phyloP scores from a whole-genome alignment of 2,113 vertebrate genomes.

The Hydrolagus affinis region DNA sequence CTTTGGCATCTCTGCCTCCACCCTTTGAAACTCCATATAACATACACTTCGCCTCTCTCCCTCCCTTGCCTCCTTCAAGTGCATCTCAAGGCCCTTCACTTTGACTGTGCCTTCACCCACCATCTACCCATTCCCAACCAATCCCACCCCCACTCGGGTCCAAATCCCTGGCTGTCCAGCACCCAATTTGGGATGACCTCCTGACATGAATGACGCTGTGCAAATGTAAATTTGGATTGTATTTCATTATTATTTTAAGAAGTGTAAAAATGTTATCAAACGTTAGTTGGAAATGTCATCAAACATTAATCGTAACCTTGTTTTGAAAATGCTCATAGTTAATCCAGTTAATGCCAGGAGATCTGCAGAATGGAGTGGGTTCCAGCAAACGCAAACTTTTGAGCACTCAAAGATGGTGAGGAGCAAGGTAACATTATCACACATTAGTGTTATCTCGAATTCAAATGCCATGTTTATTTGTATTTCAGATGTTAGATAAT shows the following conservation, averaged over 20 bases:
- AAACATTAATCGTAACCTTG: constrained; percentile 30
- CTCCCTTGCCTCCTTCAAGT: too few species aligned
- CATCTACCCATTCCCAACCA: too few species aligned
- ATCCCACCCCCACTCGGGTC: too few species aligned
- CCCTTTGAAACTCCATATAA: too few species aligned
- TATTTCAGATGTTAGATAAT: neutral
- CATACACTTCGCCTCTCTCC: too few species aligned
- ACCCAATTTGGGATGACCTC: too few species aligned
- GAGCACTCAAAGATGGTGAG: constrained; percentile 43
- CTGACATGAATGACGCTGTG: too few species aligned
- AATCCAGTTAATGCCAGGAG: constrained; percentile 40
- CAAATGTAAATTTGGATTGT: too few species aligned
- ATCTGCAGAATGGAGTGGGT: constrained; percentile 56
- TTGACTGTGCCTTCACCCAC: too few species aligned
- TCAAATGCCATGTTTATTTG: neutral
- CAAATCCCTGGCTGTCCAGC: too few species aligned
- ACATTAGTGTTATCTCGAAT: neutral
- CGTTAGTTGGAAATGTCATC: neutral
- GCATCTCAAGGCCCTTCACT: too few species aligned
- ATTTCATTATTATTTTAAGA: neutral
- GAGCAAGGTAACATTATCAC: constrained; percentile 34
- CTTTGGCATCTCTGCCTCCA: too few species aligned
- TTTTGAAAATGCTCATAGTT: constrained; percentile 46
- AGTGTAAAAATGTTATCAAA: neutral
- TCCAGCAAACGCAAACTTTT: constrained; percentile 41